These are phyloP conservation scores for Eciton burchellii DNA, from an alignment of 1,140 invertebrate species.

Conservation along the genomic window DNA sequence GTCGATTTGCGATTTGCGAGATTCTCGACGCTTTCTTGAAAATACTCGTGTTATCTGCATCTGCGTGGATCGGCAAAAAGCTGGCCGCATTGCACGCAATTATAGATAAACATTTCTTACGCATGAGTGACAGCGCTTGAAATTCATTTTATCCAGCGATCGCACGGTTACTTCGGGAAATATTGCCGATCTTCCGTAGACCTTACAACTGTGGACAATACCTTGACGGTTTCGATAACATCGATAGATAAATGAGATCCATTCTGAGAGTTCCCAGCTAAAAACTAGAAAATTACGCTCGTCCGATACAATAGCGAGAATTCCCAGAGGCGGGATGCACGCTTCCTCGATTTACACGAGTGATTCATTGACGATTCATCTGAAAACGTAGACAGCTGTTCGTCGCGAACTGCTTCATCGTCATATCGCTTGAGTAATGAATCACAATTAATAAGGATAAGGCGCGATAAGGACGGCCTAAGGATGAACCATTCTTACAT, in stretches of 20 bases:
- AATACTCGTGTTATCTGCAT: too few species aligned
- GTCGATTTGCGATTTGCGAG: neutral
- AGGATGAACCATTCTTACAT: neutral
- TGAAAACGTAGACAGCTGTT: constrained; percentile 43
- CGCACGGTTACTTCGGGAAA: neutral
- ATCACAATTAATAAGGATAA: constrained; percentile 42
- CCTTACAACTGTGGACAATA: neutral
- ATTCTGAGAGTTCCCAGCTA: constrained; percentile 18
- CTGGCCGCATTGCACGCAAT: neutral
- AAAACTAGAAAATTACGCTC: constrained; percentile 40
- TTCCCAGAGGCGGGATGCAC: constrained; percentile 25
- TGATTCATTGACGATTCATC: constrained; percentile 53
- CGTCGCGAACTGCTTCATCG: constrained; percentile 34
- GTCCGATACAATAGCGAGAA: constrained; percentile 36
- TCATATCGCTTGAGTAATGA: constrained; percentile 28
- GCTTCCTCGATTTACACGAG: constrained; percentile 34
- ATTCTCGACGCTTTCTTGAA: neutral
- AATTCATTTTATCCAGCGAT: constrained; percentile 8
- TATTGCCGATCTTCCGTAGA: constrained; percentile 2
- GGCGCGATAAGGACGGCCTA: constrained; percentile 17
- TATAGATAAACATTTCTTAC: constrained; percentile 3
- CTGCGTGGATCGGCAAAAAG: too few species aligned
- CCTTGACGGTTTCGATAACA: constrained; percentile 7
- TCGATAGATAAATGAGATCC: constrained; percentile 2
- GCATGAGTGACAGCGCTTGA: neutral